Base-by-base conservation (phyloP, 2,113 vertebrate species). In the Rhea americana region DNA sequence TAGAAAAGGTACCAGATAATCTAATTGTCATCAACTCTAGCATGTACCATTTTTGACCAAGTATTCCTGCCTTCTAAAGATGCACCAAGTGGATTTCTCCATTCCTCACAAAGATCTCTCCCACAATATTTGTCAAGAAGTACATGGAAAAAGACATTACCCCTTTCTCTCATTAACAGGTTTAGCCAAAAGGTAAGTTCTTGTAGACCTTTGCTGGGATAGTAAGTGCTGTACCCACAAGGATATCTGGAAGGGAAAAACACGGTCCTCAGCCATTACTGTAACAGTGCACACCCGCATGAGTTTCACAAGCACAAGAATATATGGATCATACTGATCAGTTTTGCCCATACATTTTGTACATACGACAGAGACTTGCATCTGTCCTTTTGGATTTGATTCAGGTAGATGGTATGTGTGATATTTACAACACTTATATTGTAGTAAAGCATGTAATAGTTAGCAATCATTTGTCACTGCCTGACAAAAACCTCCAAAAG, bases 251-350 rank as follows among this genome's bases (percentile, higher is more conserved):
- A 81, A 85, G 2, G 63, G 7, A 53, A 72, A 22, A 82, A 66
- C 24, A 43, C 2, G 15, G 25, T 62, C 80, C 39, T 79, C n/a
- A 32, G 61, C 17, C 25, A 32, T 35, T 22, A 26, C n/a, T 59
- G 1, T 5, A 53, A 11, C 2, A 78, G 4, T 1, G 3, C 13
- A 17, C 14, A 39, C 5, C 37, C 77, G 9, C 43, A 61, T 5
- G 30, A 82, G 63, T 32, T 65, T 83, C 59, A 43, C 30, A 32
- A 72, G 21, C 8, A 50, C 55, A 70, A 35, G 22, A 2, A 1
- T 4, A 20, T 28, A 28, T 28, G 25, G 53, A 50, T 11, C 30
- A 37, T 9, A 21, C 22, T 2, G 35, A 45, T 24, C 25, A 19
- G 9, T 10, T 26, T 28, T 32, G 35, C 35, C 70, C 1, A 1